Evolutionary conservation across 2,797 vertebrate species (phyloP), one percentile per base, ranked within the genome.

Genomic region (Notolepis coatsorum): DNA sequence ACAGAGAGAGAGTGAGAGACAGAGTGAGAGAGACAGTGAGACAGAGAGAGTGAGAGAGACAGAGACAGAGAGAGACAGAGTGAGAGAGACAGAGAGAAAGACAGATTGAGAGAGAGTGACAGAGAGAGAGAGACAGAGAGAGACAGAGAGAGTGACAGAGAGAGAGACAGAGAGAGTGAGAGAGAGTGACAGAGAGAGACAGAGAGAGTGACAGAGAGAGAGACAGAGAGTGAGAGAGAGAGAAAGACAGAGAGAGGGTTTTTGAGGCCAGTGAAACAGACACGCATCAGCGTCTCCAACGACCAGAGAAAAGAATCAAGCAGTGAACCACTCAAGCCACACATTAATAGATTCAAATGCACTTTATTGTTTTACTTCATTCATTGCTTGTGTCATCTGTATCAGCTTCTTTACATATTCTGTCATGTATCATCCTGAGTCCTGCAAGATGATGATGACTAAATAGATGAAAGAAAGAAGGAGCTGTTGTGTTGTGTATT

Each of bases 371-470:
- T 4, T 28, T 10, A 51, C 63, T 61, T 68, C 7, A 18, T 65
- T 27, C 47, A 60, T 52, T 30, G 52, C 41, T 62, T 0, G 2
- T n/a, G 51, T 61, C 53, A 60, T 21, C 59, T 43, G 66, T 31
- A 65, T 73, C 59, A 79, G 38, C 33, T 72, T 58, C 33, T 58
- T 63, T 47, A 61, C 7, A 33, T 10, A 12, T 65, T 33, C 4
- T 50, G 8, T 73, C 62, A 67, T 74, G 75, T 78, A 52, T 84
- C 81, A 91, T 75, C 82, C 86, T 84, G 88, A 87, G 79, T 68
- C 91, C 91, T 87, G 88, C 89, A 90, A 91, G 87, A 91, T 2
- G 20, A 3, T n/a, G 87, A 91, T 2, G 20, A 3, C 8, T 61
- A 61, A 60, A 51, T 15, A 8, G 9, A 25, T 57, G 54, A 71